Conservation (phyloP, 2,888 invertebrate genomes). For the Molanna angustata region DNA sequence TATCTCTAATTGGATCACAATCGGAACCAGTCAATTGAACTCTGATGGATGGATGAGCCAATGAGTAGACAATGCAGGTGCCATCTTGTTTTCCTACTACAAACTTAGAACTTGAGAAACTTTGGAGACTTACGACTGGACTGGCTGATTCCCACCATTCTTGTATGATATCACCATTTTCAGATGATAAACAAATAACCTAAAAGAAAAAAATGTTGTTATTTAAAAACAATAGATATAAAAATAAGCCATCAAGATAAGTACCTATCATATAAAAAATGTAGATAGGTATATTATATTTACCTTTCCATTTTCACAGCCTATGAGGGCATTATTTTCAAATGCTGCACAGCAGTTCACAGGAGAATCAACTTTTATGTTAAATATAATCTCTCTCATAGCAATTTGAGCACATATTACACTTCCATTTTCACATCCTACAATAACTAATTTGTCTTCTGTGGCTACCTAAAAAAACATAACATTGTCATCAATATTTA, state of each 20-base stretch:
- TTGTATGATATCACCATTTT: constrained; percentile 40
- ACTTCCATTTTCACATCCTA: constrained; percentile 61
- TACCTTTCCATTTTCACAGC: constrained; percentile 62
- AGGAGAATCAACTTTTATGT: constrained; percentile 46
- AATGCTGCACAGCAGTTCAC: constrained; percentile 58
- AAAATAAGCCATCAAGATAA: neutral
- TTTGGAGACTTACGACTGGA: constrained; percentile 53
- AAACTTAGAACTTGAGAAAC: constrained; percentile 51
- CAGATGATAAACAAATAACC: constrained; percentile 42
- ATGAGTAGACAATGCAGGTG: constrained; percentile 54
- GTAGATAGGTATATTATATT: too few species aligned
- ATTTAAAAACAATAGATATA: neutral
- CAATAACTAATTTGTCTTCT: constrained; percentile 57
- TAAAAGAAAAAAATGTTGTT: constrained; percentile 36
- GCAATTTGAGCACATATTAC: constrained; percentile 57
- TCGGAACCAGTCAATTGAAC: constrained; percentile 68
- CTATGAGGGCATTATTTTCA: constrained; percentile 50
- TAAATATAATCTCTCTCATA: constrained; percentile 48
- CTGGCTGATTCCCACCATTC: constrained; percentile 57
- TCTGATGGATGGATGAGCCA: constrained; percentile 43
- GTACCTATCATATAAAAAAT: neutral
- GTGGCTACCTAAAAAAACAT: constrained; percentile 53
- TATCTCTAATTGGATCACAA: constrained; percentile 65
- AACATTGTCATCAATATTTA: constrained; percentile 27
- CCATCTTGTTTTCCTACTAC: constrained; percentile 63